Evolutionary conservation across 2,113 vertebrate genomes (phyloP).

Genomic region (Hepsetus odoe): DNA sequence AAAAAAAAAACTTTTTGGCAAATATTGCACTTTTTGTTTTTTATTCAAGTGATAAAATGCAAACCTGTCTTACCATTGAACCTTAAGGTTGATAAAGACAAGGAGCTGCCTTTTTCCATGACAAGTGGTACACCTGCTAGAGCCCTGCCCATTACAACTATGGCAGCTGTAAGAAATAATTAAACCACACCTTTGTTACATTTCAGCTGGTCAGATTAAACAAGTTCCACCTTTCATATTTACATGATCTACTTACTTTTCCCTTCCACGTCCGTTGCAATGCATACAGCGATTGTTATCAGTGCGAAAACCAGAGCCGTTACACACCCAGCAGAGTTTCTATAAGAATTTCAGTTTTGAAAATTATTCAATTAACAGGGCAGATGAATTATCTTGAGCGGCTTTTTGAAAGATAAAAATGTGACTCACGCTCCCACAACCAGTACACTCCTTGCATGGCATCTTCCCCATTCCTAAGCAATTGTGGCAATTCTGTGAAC

Average conservation of each 20-base stretch:
- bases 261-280: constrained; percentile 72
- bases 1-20: not conserved
- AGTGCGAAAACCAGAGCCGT: constrained; percentile 66
- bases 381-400: not conserved
- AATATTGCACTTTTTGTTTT: too few species aligned
- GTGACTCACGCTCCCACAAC: constrained; percentile 73
- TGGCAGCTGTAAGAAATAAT: constrained; percentile 59
- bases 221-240: too few species aligned
- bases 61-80: constrained; percentile 69
- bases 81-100: constrained; percentile 70
- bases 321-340: constrained; percentile 78
- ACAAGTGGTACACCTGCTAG: constrained; percentile 56
- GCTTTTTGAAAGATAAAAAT: not conserved
- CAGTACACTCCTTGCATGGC: constrained; percentile 72
- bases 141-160: constrained; percentile 64
- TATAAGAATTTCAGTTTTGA: constrained; percentile 48
- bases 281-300: constrained; percentile 64
- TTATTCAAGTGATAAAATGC: not conserved
- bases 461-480: constrained; percentile 72
- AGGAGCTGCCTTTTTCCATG: constrained; percentile 70
- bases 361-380: not conserved
- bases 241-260: constrained; percentile 64
- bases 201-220: not conserved
- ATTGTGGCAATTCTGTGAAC: constrained; percentile 68
- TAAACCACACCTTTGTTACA: not conserved